phyloP scores from a whole-genome alignment of 64 coral and sea anemone species.

The Montipora capricornis region DNA sequence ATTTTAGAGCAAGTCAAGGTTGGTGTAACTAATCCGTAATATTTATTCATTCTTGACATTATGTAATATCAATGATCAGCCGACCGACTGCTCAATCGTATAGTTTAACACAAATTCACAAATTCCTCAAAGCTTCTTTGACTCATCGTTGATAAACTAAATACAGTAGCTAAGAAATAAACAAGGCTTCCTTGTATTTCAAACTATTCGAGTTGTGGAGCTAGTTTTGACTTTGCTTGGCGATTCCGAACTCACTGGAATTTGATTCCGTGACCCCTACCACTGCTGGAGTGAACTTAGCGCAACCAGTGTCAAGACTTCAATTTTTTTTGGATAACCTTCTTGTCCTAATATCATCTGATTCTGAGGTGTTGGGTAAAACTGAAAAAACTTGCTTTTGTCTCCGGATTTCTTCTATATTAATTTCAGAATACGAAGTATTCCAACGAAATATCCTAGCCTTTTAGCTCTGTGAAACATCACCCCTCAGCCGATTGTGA shows the following conservation, averaged over 20 bases:
- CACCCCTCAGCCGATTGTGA: too few species aligned
- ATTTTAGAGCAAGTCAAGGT: too few species aligned
- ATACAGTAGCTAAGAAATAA: background rate
- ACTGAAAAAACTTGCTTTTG: conserved; percentile 8
- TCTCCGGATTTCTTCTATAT: background rate
- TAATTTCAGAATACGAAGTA: background rate
- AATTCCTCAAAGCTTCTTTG: background rate
- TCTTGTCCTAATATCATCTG: conserved; percentile 45
- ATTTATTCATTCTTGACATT: background rate
- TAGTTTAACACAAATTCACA: background rate
- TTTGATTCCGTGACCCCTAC: conserved; percentile 43
- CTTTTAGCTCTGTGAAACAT: too few species aligned
- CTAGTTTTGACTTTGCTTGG: background rate
- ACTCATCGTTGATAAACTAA: background rate
- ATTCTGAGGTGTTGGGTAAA: conserved; percentile 31
- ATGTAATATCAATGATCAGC: background rate
- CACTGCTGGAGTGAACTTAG: background rate
- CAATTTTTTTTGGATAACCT: conserved; percentile 16
- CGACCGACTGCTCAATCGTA: background rate
- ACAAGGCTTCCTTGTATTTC: background rate
- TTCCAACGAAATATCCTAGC: background rate
- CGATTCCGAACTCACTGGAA: conserved; percentile 12
- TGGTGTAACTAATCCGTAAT: background rate
- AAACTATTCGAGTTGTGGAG: background rate
- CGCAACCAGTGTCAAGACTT: conserved; percentile 20